Evolutionary conservation across 2,113 vertebrate genomes (phyloP), one percentile per base, ranked within the genome.

Genomic region (Apteryx owenii): DNA sequence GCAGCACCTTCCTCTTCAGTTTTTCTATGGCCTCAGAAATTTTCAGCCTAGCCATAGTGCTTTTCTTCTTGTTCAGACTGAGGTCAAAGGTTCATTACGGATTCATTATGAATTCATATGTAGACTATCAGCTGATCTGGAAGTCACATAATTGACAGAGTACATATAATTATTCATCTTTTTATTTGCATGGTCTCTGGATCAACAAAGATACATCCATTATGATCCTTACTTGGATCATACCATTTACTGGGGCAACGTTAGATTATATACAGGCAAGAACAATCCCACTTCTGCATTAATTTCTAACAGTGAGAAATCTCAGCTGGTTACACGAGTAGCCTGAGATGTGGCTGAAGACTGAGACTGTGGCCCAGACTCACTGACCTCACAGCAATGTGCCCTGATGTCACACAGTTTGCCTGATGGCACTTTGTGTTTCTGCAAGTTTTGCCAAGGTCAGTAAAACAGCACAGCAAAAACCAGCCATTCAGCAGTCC

Each of bases 101-200:
- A 88, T 86, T 86, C 83, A 88, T 97, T 95, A 92, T 8, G 5
- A 95, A 96, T 95, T 93, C 77, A 81, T 84, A 60, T 68, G 61
- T 66, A 81, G 85, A 44, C 36, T 88, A 50, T 69, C 90, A 94
- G 82, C 68, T 92, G 93, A 95, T 95, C 86, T 33, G 56, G 58
- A 92, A 93, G 44, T 58, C 54, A 93, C 77, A 36, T 90, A 96
- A 95, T 93, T 93, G 93, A 90, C 80, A 93, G 80, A 95, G 83
- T 90, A 93, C 94, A 95, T 89, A 95, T 91, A 95, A 97, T 96
- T 96, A 97, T 90, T 93, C 91, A 81, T 54, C 83, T 60, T 97
- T 88, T 77, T 95, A 64, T 96, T 97, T 95, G 89, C 83, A 93
- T 78, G 96, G 89, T 90, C 85, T 81, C 94, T 97, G 60, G 88